phyloP scores from a whole-genome alignment of 2,888 invertebrate genomes.

The Leptura quadrifasciata region DNA sequence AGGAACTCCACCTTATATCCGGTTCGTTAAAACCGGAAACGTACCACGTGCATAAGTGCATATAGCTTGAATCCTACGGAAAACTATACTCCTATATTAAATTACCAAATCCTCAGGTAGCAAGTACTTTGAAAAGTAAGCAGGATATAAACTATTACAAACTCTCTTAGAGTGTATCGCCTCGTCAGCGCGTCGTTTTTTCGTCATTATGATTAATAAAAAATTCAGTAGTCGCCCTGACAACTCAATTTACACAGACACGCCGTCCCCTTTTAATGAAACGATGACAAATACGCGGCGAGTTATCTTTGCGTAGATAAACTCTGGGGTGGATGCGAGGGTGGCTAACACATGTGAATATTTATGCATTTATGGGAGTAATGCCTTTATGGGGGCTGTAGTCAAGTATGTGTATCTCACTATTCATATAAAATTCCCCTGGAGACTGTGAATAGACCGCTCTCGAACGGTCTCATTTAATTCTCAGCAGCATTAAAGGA shows the following conservation, averaged over 20 bases:
- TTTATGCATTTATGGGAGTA: constrained; percentile 55
- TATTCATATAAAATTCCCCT: constrained; percentile 34
- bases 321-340: neutral
- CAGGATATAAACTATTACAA: constrained; percentile 13
- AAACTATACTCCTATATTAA: constrained; percentile 37
- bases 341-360: constrained; percentile 48
- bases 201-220: neutral
- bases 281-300: constrained; percentile 44
- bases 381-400: constrained; percentile 56
- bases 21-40: constrained; percentile 60
- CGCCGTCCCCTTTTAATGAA: constrained; percentile 41
- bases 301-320: constrained; percentile 12
- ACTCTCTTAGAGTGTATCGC: neutral
- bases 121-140: neutral
- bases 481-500: constrained; percentile 26
- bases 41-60: constrained; percentile 61
- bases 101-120: constrained; percentile 50
- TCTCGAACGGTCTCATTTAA: constrained; percentile 16
- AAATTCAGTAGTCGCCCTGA: constrained; percentile 36
- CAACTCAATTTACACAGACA: constrained; percentile 44
- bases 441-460: constrained; percentile 20
- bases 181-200: neutral
- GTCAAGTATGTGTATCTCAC: constrained; percentile 57
- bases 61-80: constrained; percentile 52
- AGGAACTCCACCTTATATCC: constrained; percentile 65